Conservation (phyloP, 2,888 invertebrate species). For the Drosophila cyrtoloma region DNA sequence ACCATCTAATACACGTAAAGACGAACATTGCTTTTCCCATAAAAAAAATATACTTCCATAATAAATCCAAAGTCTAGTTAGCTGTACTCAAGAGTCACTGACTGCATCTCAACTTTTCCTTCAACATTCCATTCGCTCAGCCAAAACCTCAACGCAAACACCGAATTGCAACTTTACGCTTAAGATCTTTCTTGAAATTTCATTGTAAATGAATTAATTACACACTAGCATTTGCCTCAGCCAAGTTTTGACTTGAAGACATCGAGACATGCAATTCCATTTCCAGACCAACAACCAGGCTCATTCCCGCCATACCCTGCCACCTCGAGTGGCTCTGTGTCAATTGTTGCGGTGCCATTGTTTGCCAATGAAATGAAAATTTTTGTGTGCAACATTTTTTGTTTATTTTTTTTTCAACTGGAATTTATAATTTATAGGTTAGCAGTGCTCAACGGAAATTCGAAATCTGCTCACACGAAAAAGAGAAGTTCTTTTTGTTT, state of each 20-base stretch:
- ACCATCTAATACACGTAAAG: not conserved
- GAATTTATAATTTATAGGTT: slow-evolving; percentile 79
- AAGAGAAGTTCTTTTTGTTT: slow-evolving; percentile 56
- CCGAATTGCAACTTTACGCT: slow-evolving; percentile 46
- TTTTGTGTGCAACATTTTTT: slow-evolving; percentile 32
- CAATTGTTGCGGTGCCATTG: slow-evolving; percentile 63
- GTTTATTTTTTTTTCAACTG: slow-evolving; percentile 18
- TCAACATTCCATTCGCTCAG: slow-evolving; percentile 35
- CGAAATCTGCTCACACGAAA: slow-evolving; percentile 31
- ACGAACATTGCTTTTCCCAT: not conserved
- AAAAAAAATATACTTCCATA: not conserved
- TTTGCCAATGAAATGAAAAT: slow-evolving; percentile 59
- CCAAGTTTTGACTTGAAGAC: slow-evolving; percentile 32
- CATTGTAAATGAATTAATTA: slow-evolving; percentile 73
- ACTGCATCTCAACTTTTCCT: slow-evolving; percentile 16
- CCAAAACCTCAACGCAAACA: slow-evolving; percentile 21
- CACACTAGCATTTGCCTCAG: slow-evolving; percentile 57
- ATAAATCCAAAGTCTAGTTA: not conserved
- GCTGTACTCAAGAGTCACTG: not conserved
- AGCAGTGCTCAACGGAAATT: slow-evolving; percentile 58
- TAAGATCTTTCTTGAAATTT: slow-evolving; percentile 56
- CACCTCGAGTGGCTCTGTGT: slow-evolving; percentile 46
- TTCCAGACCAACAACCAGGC: slow-evolving; percentile 22
- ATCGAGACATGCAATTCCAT: slow-evolving; percentile 62
- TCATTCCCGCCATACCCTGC: not conserved